Base-by-base conservation (phyloP, 2,888 invertebrate genomes). In the Rotaria socialis region DNA sequence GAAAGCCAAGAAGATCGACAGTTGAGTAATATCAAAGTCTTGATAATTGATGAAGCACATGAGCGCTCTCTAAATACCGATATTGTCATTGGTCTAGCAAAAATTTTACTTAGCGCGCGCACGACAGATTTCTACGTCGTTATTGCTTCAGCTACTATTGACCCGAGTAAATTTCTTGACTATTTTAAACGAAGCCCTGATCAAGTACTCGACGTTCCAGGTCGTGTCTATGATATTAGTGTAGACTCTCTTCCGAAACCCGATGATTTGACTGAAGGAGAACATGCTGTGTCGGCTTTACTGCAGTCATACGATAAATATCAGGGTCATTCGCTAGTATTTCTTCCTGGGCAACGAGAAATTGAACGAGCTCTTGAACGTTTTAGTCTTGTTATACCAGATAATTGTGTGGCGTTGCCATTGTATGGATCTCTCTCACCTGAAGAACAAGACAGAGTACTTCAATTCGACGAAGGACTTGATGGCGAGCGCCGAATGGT, bases 1-100 rank as follows among this genome's bases (percentile, higher is more conserved):
- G 98, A 99, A 92, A 95, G 99, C 93, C 95, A 98, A 93, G 93
- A 94, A 0, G 97, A 99, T 90, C 98, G 98, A 0, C 92, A 99
- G 16, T 92, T 99, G 5, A 94, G 94, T 89, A 94, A 94, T 88
- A 98, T 97, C 90, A 90, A 90, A 75, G 94, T 95, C 2, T 93
- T 98, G 7, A 94, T 97, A 89, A 92, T 97, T 58, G 97, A 97
- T 90, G 97, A 97, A 93, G 97, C 96, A 0, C 98, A 99, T 90
- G 98, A 99, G 91, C 93, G 98, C 75, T 95, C 95, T 0, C 93
- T 96, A 85, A 94, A 96, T 90, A 97, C 97, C 0, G 99, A 99
- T 89, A 95, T 97, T 58, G 92, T 97, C 0, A 94, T 99, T 93
- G 97, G 97, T 0, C 92, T 99, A 0, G 90, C 99, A 86, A 96